Conservation (phyloP, 2,888 invertebrate genomes). For the Archips crataeganus region DNA sequence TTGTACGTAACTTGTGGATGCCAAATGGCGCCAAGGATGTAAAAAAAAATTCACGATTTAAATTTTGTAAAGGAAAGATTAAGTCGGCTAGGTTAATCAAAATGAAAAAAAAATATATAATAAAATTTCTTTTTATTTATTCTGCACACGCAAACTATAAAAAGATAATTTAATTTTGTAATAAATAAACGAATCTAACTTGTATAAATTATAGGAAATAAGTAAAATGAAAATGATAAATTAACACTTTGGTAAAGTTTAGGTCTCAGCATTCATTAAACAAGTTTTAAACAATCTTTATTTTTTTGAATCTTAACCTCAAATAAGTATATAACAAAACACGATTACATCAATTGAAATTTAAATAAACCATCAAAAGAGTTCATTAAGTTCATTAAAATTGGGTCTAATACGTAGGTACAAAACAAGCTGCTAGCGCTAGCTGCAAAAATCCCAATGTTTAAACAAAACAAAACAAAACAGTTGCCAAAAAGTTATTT, state of each 20-base stretch:
- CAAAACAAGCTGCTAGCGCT: neutral
- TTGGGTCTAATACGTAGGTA: neutral
- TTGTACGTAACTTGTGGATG: too few relatives aligned
- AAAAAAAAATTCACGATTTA: too few relatives aligned
- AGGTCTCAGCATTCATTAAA: slow-evolving; percentile 4
- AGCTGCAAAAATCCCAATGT: neutral
- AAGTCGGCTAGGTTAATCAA: neutral
- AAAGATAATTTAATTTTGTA: slow-evolving; percentile 38
- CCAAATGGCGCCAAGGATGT: too few relatives aligned
- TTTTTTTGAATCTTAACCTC: neutral
- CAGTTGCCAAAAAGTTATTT: neutral
- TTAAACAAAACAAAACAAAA: slow-evolving; percentile 2
- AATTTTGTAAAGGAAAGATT: too few relatives aligned
- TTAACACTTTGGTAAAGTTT: slow-evolving; percentile 11
- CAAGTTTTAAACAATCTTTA: slow-evolving; percentile 17
- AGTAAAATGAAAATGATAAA: slow-evolving; percentile 3
- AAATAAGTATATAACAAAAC: slow-evolving; percentile 23
- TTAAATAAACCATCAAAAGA: slow-evolving; percentile 12
- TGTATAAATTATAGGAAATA: slow-evolving; percentile 16
- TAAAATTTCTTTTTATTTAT: slow-evolving; percentile 28
- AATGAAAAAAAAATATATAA: neutral
- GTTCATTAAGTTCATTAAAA: too few relatives aligned
- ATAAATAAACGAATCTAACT: slow-evolving; percentile 35
- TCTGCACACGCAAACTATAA: slow-evolving; percentile 32
- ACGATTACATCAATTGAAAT: slow-evolving; percentile 7